Conservation (phyloP, 1,140 invertebrate species). For the Drosophila prosaltans region DNA sequence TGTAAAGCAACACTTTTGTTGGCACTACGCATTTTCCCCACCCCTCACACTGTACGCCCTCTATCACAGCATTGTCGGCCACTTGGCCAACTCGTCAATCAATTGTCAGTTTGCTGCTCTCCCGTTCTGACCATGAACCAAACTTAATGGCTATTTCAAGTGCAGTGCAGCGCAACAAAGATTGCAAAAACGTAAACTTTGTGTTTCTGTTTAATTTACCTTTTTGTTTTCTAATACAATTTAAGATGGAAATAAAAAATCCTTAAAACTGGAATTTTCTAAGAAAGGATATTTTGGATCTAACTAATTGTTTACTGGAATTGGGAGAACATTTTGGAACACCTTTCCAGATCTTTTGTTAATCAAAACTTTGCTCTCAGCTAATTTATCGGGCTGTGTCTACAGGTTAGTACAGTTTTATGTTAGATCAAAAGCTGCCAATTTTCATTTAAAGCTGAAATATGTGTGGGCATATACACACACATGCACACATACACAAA, state of each 20-base stretch:
- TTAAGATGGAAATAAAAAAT: neutral
- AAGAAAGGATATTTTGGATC: too few species aligned
- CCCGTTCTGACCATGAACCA: slow-evolving; percentile 63
- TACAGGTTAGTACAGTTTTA: neutral
- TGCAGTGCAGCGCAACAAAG: neutral
- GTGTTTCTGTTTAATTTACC: neutral
- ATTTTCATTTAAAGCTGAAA: neutral
- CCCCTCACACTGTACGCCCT: neutral
- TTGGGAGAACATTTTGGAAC: neutral
- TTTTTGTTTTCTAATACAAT: neutral
- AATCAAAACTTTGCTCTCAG: too few species aligned
- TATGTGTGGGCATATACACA: neutral
- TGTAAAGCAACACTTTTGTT: slow-evolving; percentile 42
- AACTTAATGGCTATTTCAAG: slow-evolving; percentile 32
- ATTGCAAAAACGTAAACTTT: neutral
- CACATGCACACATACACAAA: neutral
- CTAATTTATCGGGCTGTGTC: too few species aligned
- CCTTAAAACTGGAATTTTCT: too few species aligned
- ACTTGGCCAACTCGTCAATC: slow-evolving; percentile 74
- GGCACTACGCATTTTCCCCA: slow-evolving; percentile 20
- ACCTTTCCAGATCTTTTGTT: neutral
- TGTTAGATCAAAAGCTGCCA: neutral
- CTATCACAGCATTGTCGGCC: neutral
- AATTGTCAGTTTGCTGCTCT: slow-evolving; percentile 61
- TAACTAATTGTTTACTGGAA: neutral